Percentiles rank a stretch among this genome's conserved stretches.
phyloP scores from a whole-genome alignment of 2,888 invertebrate species.

The Flexamia atlantica region DNA sequence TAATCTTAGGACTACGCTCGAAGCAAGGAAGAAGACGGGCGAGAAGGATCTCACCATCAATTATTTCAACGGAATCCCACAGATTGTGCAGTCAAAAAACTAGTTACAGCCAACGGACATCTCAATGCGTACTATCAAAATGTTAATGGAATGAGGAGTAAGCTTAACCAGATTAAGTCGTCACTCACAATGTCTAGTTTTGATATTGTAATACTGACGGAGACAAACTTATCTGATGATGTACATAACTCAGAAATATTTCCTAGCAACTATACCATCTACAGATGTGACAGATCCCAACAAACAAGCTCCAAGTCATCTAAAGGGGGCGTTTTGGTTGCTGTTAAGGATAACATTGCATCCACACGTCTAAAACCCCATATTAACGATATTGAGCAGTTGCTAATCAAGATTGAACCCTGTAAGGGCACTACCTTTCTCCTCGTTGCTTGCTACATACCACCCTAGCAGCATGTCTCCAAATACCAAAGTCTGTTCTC shows the following conservation, averaged over 20 bases:
- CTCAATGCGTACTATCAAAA: slow-evolving; percentile 26
- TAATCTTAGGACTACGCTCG: slow-evolving; percentile 7
- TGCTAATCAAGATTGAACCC: not conserved
- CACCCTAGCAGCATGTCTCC: not conserved
- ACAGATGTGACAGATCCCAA: not conserved
- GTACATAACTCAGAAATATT: not conserved
- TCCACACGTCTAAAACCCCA: not conserved
- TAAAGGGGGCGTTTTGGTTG: not conserved
- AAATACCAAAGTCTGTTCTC: not conserved
- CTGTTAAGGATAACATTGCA: not conserved
- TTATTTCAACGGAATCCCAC: not conserved
- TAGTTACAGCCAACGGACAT: slow-evolving; percentile 35
- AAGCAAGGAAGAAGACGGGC: slow-evolving; percentile 20
- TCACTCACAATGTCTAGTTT: not conserved
- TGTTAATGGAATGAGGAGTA: slow-evolving; percentile 16
- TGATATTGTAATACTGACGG: slow-evolving; percentile 11
- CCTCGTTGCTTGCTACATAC: slow-evolving; percentile 9
- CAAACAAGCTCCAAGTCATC: slow-evolving; percentile 2
- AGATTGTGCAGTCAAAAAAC: slow-evolving; percentile 31
- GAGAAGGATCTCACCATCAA: slow-evolving; percentile 17
- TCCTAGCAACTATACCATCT: not conserved
- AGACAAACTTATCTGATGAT: slow-evolving; percentile 25
- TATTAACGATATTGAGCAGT: not conserved
- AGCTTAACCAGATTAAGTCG: not conserved
- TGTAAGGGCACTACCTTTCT: not conserved